Conservation (phyloP, 2,888 invertebrate genomes). For the Dolomedes plantarius region DNA sequence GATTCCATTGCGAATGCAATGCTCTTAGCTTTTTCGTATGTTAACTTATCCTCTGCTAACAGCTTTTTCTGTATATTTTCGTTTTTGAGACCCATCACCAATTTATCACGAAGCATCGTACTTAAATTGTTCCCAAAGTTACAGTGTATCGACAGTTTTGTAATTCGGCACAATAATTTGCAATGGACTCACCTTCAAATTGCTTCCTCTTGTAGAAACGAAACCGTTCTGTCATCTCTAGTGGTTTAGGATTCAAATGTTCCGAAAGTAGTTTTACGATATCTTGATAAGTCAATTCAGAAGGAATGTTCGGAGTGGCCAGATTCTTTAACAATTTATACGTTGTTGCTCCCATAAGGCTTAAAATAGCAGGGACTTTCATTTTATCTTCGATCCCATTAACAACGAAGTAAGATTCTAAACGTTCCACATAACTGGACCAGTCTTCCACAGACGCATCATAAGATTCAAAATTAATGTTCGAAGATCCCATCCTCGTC, state of each 20-base stretch:
- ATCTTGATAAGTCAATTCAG: conserved; percentile 52
- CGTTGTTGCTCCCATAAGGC: conserved; percentile 53
- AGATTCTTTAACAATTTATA: conserved; percentile 54
- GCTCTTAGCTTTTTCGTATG: conserved; percentile 52
- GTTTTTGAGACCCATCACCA: conserved; percentile 36
- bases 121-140: conserved; percentile 39
- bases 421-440: conserved; percentile 45
- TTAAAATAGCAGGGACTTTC: conserved; percentile 44
- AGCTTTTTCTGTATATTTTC: conserved; percentile 47
- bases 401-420: conserved; percentile 53
- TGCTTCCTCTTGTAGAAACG: conserved; percentile 55
- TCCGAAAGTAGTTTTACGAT: conserved; percentile 53
- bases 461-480: conserved; percentile 55
- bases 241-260: conserved; percentile 53
- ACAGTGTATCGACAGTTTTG: conserved; percentile 41
- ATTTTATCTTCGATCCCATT: conserved; percentile 50
- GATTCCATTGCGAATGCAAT: conserved; percentile 55
- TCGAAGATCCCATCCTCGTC: conserved; percentile 47
- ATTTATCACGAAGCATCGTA: conserved; percentile 41
- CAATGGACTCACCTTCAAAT: conserved; percentile 52
- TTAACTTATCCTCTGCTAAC: conserved; percentile 53
- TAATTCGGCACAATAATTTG: conserved; percentile 53
- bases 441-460: conserved; percentile 50
- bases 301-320: conserved; percentile 50
- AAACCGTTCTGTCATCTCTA: conserved; percentile 55